These are phyloP conservation scores for Paramuricea clavata DNA, from an alignment of 92 coral and sea anemone genomes.

Conservation along the genomic window DNA sequence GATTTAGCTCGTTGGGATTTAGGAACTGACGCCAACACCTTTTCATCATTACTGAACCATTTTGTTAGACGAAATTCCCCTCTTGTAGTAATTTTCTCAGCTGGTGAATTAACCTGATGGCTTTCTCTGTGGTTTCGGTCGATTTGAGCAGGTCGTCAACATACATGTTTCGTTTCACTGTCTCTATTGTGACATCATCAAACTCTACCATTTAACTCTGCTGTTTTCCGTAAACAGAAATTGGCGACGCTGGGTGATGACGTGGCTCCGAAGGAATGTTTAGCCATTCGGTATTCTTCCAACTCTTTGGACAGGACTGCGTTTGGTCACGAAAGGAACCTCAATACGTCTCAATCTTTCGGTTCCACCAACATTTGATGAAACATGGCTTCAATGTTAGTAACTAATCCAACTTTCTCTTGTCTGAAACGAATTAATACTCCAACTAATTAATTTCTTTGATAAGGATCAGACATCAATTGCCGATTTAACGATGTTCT, in stretches of 20 bases:
- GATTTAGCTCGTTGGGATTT: slow-evolving; percentile 66
- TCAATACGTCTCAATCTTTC: slow-evolving; percentile 54
- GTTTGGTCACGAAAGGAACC: slow-evolving; percentile 68
- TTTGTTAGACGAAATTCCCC: slow-evolving; percentile 66
- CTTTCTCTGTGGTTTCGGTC: slow-evolving; percentile 15
- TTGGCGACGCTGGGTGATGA: slow-evolving; percentile 65
- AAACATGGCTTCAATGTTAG: slow-evolving; percentile 68
- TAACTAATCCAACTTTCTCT: slow-evolving; percentile 50
- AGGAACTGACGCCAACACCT: slow-evolving; percentile 54
- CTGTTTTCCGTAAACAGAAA: slow-evolving; percentile 61
- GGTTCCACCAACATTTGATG: slow-evolving; percentile 72
- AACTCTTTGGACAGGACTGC: slow-evolving; percentile 49
- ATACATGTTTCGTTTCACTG: slow-evolving; percentile 61
- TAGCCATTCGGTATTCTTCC: slow-evolving; percentile 65
- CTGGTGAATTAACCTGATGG: slow-evolving; percentile 44
- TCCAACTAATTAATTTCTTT: slow-evolving; percentile 55
- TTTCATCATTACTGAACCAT: slow-evolving; percentile 61
- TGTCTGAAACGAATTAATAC: slow-evolving; percentile 63
- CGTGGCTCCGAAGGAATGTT: slow-evolving; percentile 58
- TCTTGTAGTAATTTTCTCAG: slow-evolving; percentile 49
- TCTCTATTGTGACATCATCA: slow-evolving; percentile 35
- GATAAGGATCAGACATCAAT: slow-evolving; percentile 59
- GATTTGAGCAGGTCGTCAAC: slow-evolving; percentile 72
- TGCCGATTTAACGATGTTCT: slow-evolving; percentile 40
- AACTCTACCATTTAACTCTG: slow-evolving; percentile 37